Base-by-base conservation (phyloP, 2,113 vertebrate genomes). In the Pachyramphus minor region DNA sequence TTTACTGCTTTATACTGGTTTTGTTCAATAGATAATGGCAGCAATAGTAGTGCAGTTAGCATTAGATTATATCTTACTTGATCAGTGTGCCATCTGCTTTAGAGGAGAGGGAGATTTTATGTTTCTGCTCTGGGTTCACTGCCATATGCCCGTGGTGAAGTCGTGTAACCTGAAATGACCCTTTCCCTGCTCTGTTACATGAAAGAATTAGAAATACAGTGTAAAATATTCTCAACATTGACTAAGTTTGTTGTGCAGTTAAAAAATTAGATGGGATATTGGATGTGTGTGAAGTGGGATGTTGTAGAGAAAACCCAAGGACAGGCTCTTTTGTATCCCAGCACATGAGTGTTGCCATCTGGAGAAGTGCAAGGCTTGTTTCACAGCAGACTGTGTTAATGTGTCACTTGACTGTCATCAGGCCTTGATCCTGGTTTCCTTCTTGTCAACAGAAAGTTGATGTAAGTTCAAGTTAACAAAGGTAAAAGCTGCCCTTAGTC, bases 71-170 rank as follows among this genome's bases (percentile, higher is more conserved):
- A 31, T 90, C 89, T 76, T 55, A 45, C 49, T 94, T 56, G 66
- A 79, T 93, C 74, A 78, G 47, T 30, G 5, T 63, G 69, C 82
- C 79, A 84, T 90, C 89, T 94, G 90, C 90, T 91, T 83, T 89
- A 94, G 49, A 58, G 62, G 56, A 84, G 74, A 94, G 62, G 52
- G 30, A 59, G 56, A 79, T 85, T 90, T 90, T 82, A 41, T 56
- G 33, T 76, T 80, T 90, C 52, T 88, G 52, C 64, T 79, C 45
- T 72, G 78, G 68, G 50, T 95, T 96, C 49, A 49, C 60, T 84
- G 91, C 87, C 86, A 45, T 91, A 27, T 85, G 91, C 64, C 76
- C 0, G 0, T 55, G 56, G 71, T 72, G 37, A 72, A 89, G 39
- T 47, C 0, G 0, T 6, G 2, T 80, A 76, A 84, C 83, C 84